Percentiles rank a stretch among this genome's conserved stretches.
phyloP scores from a whole-genome alignment of 1,140 invertebrate species.

The Magallana ariakensis region DNA sequence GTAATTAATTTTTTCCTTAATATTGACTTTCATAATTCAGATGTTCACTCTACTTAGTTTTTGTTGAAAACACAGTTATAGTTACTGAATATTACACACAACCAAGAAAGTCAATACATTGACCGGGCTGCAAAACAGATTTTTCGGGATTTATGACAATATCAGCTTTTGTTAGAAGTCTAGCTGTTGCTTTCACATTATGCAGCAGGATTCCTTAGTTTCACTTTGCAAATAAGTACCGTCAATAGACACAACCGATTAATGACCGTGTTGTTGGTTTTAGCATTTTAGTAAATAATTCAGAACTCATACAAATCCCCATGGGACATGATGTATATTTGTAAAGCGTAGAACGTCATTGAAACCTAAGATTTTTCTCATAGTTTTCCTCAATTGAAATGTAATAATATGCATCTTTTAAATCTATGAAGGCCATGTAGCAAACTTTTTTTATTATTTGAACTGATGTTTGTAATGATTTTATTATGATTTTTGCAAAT shows the following conservation, averaged over 20 bases:
- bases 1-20: background rate
- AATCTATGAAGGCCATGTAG: constrained; percentile 61
- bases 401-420: constrained; percentile 63
- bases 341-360: background rate
- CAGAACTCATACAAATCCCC: background rate
- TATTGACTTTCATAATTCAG: background rate
- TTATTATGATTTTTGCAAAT: constrained; percentile 65
- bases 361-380: constrained; percentile 1
- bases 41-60: background rate
- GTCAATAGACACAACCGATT: background rate
- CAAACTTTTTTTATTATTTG: constrained; percentile 53
- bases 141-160: background rate
- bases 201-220: background rate
- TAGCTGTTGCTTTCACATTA: constrained; percentile 6
- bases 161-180: background rate
- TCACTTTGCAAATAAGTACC: background rate
- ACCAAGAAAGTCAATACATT: background rate
- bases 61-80: background rate
- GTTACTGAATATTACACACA: background rate
- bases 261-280: background rate
- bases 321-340: constrained; percentile 1
- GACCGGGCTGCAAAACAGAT: background rate
- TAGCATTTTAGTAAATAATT: background rate
- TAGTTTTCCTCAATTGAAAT: constrained; percentile 42
- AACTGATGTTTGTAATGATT: constrained; percentile 55